phyloP scores from a whole-genome alignment of 1,140 invertebrate species.

The Drosophila albomicans region DNA sequence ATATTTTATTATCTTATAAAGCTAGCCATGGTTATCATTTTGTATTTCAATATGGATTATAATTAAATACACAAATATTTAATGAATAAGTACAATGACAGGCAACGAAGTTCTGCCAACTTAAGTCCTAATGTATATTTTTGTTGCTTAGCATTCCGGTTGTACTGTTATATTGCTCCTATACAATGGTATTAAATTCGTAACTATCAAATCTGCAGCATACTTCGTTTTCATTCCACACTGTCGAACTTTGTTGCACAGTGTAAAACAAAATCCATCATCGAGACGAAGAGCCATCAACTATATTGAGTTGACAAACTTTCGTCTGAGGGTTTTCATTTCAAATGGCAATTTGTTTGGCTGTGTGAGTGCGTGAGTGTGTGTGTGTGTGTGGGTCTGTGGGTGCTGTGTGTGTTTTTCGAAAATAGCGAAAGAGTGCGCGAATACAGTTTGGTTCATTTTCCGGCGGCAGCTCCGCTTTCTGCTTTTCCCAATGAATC shows the following conservation, averaged over 20 bases:
- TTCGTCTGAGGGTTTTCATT: constrained; percentile 15
- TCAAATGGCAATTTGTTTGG: constrained; percentile 21
- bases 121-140: too few relatives aligned
- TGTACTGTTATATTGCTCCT: too few relatives aligned
- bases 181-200: too few relatives aligned
- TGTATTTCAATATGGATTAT: too few relatives aligned
- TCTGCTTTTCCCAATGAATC: constrained; percentile 74
- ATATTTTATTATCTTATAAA: too few relatives aligned
- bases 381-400: constrained; percentile 14
- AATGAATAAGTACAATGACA: too few relatives aligned
- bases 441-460: constrained; percentile 55
- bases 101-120: too few relatives aligned
- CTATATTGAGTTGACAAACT: constrained; percentile 67
- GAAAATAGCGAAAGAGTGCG: constrained; percentile 8
- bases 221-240: background rate
- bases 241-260: background rate
- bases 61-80: too few relatives aligned
- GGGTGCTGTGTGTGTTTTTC: background rate
- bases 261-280: constrained; percentile 55
- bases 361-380: constrained; percentile 33
- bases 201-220: background rate
- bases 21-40: too few relatives aligned
- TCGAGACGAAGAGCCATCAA: constrained; percentile 56
- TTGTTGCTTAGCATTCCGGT: too few relatives aligned
- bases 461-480: constrained; percentile 62